A percentile compares a stretch with the other conserved stretches of the same genome.
phyloP scores from a whole-genome alignment of 92 coral and sea anemone genomes.

The Nematostella vectensis region DNA sequence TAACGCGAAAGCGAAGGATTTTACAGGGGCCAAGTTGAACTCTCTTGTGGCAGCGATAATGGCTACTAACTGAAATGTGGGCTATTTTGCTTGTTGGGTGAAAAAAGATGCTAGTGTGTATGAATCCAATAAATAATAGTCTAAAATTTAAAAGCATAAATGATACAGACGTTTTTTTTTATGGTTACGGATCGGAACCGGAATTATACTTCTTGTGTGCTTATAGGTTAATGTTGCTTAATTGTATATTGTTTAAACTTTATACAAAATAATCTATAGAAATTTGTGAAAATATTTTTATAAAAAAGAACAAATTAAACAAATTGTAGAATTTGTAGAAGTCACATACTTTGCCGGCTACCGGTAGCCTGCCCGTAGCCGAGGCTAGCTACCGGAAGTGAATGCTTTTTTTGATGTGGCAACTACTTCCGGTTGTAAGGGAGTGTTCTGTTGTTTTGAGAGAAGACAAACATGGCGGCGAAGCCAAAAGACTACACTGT shows the following conservation, averaged over 20 bases:
- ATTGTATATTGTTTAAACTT: neutral
- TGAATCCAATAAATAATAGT: neutral
- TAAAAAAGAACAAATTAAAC: too few relatives aligned
- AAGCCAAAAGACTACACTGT: slow-evolving; percentile 26
- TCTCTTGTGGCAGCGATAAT: slow-evolving; percentile 61
- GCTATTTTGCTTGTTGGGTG: too few relatives aligned
- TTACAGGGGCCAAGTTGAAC: slow-evolving; percentile 48
- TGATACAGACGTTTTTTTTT: too few relatives aligned
- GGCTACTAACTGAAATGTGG: slow-evolving; percentile 23
- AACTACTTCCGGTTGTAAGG: slow-evolving; percentile 17
- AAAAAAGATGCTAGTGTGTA: neutral
- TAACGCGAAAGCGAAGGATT: slow-evolving; percentile 24
- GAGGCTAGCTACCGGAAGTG: slow-evolving; percentile 31
- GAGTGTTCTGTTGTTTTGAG: neutral
- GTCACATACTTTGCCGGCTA: neutral
- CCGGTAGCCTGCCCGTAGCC: neutral
- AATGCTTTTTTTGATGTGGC: neutral
- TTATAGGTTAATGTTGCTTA: too few relatives aligned
- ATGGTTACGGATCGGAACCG: too few relatives aligned
- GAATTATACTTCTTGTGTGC: too few relatives aligned
- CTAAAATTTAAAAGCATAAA: too few relatives aligned
- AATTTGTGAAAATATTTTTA: neutral
- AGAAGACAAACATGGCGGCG: slow-evolving; percentile 28
- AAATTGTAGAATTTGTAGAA: neutral
- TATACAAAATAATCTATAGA: too few relatives aligned